Conservation (phyloP, 2,888 invertebrate genomes). For the Callosobruchus maculatus region DNA sequence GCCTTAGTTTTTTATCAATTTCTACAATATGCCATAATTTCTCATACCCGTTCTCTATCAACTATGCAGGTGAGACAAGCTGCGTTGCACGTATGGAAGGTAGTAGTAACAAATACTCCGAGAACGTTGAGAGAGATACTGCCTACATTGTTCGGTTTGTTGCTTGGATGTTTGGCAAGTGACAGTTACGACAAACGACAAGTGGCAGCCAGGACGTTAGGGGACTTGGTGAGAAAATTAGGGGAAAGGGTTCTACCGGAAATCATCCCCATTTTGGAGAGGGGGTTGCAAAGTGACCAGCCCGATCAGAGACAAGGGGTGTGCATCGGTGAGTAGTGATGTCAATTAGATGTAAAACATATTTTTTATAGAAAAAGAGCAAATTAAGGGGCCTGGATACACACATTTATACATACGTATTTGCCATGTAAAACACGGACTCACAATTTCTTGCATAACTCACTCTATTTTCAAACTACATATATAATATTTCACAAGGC, state of each 20-base stretch:
- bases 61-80: conserved; percentile 66
- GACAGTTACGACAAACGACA: conserved; percentile 92
- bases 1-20: no score
- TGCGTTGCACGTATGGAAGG: conserved; percentile 98
- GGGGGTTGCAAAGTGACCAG: conserved; percentile 85
- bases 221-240: conserved; percentile 93
- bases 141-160: conserved; percentile 85
- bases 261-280: conserved; percentile 95
- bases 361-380: no score
- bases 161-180: conserved; percentile 90
- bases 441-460: no score
- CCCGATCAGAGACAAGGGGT: conserved; percentile 97
- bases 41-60: background rate
- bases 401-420: no score
- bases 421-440: no score
- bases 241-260: conserved; percentile 97
- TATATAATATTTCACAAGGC: no score
- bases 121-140: conserved; percentile 93
- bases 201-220: conserved; percentile 91
- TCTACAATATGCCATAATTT: no score
- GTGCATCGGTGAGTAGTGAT: conserved; percentile 86
- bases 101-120: conserved; percentile 97
- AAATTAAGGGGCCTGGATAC: no score
- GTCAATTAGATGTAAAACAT: no score
- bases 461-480: no score